phyloP scores from a whole-genome alignment of 2,888 invertebrate genomes.

The Drepana falcataria region DNA sequence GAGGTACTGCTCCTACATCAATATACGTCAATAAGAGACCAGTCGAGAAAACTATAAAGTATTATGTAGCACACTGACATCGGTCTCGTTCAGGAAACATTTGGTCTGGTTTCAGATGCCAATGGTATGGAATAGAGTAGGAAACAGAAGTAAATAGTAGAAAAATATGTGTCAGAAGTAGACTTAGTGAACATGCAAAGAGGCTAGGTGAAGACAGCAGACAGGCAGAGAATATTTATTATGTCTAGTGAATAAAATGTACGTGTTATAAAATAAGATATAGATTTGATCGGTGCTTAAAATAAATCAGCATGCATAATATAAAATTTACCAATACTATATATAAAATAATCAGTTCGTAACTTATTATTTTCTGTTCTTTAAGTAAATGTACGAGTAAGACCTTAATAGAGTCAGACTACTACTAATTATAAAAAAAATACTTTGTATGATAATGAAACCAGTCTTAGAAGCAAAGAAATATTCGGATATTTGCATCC shows the following conservation, averaged over 20 bases:
- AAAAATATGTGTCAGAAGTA: background rate
- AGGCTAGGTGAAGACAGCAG: conserved; percentile 1
- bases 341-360: too few species aligned
- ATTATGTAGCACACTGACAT: background rate
- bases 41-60: conserved; percentile 10
- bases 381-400: too few species aligned
- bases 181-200: background rate
- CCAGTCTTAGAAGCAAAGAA: too few species aligned
- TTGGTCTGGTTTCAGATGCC: background rate
- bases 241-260: background rate
- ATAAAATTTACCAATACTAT: background rate
- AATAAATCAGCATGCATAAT: background rate
- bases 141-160: background rate
- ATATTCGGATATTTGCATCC: too few species aligned
- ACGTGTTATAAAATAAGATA: too few species aligned
- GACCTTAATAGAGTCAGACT: too few species aligned
- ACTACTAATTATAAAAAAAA: too few species aligned
- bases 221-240: background rate
- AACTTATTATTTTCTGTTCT: too few species aligned
- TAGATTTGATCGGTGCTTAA: background rate
- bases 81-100: background rate
- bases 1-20: conserved; percentile 87
- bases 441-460: too few species aligned
- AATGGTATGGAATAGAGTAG: background rate
- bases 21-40: conserved; percentile 9